These are phyloP conservation scores for Anas acuta DNA, from an alignment of 2,797 vertebrate species.

Conservation along the genomic window DNA sequence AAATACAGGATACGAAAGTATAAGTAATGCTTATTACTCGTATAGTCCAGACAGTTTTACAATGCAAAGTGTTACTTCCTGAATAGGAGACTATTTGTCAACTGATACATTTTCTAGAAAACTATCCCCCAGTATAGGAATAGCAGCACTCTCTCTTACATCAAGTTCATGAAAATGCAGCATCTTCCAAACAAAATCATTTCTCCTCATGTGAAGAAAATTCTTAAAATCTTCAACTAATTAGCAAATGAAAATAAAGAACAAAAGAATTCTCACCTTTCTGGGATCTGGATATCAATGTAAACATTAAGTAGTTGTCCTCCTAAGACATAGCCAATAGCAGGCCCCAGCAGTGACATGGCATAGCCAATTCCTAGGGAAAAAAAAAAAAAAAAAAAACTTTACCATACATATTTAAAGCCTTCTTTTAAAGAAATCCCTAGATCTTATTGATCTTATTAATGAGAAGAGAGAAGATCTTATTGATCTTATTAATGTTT, in stretches of 20 bases:
- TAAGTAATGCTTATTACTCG: neutral
- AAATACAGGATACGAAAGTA: neutral
- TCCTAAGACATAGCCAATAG: slow-evolving; percentile 82
- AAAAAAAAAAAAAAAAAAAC: neutral
- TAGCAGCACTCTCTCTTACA: neutral
- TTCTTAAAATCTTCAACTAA: neutral
- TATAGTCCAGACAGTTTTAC: neutral
- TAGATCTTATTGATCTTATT: neutral
- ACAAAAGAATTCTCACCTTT: slow-evolving; percentile 72
- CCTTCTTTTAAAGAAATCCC: neutral
- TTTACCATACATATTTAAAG: neutral
- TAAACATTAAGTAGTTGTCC: slow-evolving; percentile 81
- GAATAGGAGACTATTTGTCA: neutral
- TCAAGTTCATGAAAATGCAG: neutral
- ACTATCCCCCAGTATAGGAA: neutral
- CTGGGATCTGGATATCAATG: slow-evolving; percentile 74
- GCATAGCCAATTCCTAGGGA: slow-evolving; percentile 80
- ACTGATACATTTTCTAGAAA: neutral
- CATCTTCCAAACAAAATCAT: neutral
- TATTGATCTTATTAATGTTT: too few species aligned
- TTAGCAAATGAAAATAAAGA: neutral
- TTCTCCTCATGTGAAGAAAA: neutral
- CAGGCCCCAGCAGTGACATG: slow-evolving; percentile 83
- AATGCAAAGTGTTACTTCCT: neutral
- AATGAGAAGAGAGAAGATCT: neutral